Evolutionary conservation across 1,140 invertebrate species (phyloP), one percentile per base, ranked within the genome.

Genomic region (Arctopsyche grandis): DNA sequence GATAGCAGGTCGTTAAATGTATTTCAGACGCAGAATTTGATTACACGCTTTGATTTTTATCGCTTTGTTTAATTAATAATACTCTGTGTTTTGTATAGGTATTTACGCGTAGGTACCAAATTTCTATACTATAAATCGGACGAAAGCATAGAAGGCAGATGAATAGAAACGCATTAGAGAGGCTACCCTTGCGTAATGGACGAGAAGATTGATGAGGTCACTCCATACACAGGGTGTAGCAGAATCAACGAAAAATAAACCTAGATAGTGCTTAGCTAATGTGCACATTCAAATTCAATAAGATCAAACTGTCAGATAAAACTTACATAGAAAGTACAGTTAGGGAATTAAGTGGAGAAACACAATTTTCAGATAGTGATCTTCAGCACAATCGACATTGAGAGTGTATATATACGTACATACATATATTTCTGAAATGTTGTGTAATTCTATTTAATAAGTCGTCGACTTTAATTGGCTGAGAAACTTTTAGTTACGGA

Each of bases 151-250:
- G 56, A 9, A 60, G 56, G 21, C 56, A 60, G 56, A 12, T 66
- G 21, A 66, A 66, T 66, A 66, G 63, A 66, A 66, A 12, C 63
- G n/a, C 24, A 66, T 66, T 66, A 66, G 21, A 26, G 63, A 24
- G 24, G 63, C 63, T 26, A 66, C 63, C 63, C 63, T 66, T 66
- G 63, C 24, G 63, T 26, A 66, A 66, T 66, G 63, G 63, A 26
- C 24, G 24, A 66, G 22, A 66, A 66, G 63, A 66, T 66, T 66
- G 63, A 66, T 66, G 63, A 66, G 63, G 19, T 12, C 22, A 14
- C 14, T 26, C 5, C 9, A n/a, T 66, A 66, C 24, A 66, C 24
- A 66, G 24, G 63, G 24, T 26, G 24, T 29, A 9, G 21, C 24
- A 24, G 14, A 66, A 26, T 26, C 10, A 10, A 24, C 9, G 12